Percentiles rank a stretch among this genome's conserved stretches.
These are phyloP conservation scores for Perca schrenkii DNA, from an alignment of 2,113 vertebrate species.

Conservation along the genomic window DNA sequence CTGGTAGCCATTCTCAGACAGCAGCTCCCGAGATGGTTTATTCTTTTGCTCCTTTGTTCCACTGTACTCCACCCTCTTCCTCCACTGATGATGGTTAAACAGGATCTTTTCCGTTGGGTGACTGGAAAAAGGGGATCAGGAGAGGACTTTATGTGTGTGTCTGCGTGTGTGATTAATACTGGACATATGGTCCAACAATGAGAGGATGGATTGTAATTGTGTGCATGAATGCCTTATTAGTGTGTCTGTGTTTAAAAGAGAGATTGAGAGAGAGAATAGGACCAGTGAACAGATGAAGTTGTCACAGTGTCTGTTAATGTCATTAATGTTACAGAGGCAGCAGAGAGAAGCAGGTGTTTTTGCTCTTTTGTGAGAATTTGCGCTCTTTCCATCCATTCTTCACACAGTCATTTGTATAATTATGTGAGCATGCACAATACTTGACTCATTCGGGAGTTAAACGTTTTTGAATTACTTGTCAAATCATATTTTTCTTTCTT, in stretches of 20 bases:
- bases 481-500: not conserved
- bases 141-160: slow-evolving; percentile 23
- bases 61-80: slow-evolving; percentile 50
- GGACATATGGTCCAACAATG: slow-evolving; percentile 8
- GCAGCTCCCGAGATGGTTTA: slow-evolving; percentile 46
- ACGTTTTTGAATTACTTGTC: slow-evolving; percentile 28
- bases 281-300: slow-evolving; percentile 29
- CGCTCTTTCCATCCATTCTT: slow-evolving; percentile 56
- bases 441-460: not conserved
- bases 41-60: slow-evolving; percentile 63
- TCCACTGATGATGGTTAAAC: slow-evolving; percentile 61
- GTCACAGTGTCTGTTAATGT: slow-evolving; percentile 52
- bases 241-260: slow-evolving; percentile 33
- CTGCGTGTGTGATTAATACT: slow-evolving; percentile 8
- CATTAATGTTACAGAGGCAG: slow-evolving; percentile 45
- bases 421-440: not conserved
- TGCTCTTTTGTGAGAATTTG: slow-evolving; percentile 38
- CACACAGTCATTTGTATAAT: slow-evolving; percentile 30
- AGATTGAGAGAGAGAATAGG: slow-evolving; percentile 1
- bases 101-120: slow-evolving; percentile 66
- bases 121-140: slow-evolving; percentile 68
- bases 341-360: slow-evolving; percentile 65
- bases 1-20: slow-evolving; percentile 40
- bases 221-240: slow-evolving; percentile 21
- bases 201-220: slow-evolving; percentile 28